These are phyloP conservation scores for Cydia amplana DNA, from an alignment of 1,140 invertebrate species.

Conservation along the genomic window DNA sequence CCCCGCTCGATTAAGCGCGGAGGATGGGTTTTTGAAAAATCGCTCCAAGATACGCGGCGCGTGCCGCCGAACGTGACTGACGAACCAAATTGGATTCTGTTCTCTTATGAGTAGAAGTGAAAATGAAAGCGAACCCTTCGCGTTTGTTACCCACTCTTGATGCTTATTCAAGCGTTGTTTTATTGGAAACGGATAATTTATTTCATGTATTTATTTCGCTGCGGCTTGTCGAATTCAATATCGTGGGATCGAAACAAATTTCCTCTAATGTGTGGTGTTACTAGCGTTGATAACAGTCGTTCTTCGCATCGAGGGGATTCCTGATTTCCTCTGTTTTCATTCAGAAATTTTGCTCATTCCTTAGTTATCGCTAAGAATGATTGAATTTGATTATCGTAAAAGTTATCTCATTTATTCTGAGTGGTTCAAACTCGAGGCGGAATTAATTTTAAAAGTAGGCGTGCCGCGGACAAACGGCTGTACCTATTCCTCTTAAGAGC, in stretches of 20 bases:
- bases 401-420: slow-evolving; percentile 20
- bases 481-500: slow-evolving; percentile 1
- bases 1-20: slow-evolving; percentile 71
- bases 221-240: slow-evolving; percentile 65
- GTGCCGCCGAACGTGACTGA: slow-evolving; percentile 45
- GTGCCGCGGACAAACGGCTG: neutral
- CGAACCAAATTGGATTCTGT: slow-evolving; percentile 42
- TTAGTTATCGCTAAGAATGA: neutral
- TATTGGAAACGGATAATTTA: slow-evolving; percentile 78
- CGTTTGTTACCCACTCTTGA: slow-evolving; percentile 40
- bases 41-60: slow-evolving; percentile 54
- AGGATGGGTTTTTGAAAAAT: slow-evolving; percentile 74
- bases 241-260: slow-evolving; percentile 60
- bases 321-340: neutral
- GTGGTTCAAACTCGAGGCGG: slow-evolving; percentile 23
- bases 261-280: slow-evolving; percentile 51
- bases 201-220: slow-evolving; percentile 74
- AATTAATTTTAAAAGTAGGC: slow-evolving; percentile 46
- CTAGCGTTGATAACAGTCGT: slow-evolving; percentile 45
- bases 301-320: neutral
- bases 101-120: slow-evolving; percentile 39
- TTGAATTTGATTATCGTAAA: slow-evolving; percentile 17
- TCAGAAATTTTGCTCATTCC: neutral
- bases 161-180: slow-evolving; percentile 60
- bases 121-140: slow-evolving; percentile 35